phyloP scores from a whole-genome alignment of 2,113 vertebrate species.

The Vicugna pacos region DNA sequence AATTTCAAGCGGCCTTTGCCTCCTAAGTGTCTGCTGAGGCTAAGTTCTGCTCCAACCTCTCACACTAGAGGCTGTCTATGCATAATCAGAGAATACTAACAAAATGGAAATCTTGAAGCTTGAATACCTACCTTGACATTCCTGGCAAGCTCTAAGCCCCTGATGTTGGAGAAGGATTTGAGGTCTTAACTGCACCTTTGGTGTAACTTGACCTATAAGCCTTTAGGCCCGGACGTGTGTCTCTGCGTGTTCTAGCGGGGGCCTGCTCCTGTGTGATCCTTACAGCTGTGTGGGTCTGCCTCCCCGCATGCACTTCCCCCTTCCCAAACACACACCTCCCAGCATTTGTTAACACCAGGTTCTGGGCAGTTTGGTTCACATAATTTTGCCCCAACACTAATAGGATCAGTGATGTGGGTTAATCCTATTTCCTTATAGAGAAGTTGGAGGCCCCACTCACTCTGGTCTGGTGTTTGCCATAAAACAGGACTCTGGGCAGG shows the following conservation, averaged over 20 bases:
- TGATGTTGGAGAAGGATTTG: constrained; percentile 67
- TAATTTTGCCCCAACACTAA: not conserved
- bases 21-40: not conserved
- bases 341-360: not conserved
- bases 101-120: not conserved
- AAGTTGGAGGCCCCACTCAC: not conserved
- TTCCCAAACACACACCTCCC: not conserved
- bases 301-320: no score
- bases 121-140: constrained; percentile 15
- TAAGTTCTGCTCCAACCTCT: not conserved
- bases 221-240: constrained; percentile 61
- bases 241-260: not conserved
- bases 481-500: not conserved
- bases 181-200: constrained; percentile 63
- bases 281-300: not conserved
- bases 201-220: constrained; percentile 66
- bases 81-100: not conserved
- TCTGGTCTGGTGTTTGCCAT: not conserved
- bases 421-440: not conserved
- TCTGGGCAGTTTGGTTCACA: not conserved
- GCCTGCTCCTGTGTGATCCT: not conserved
- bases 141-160: constrained; percentile 48
- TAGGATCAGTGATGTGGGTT: no score
- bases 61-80: not conserved
- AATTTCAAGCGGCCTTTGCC: not conserved